Percentiles rank a stretch among this genome's conserved stretches.
Conservation (phyloP, 2,113 vertebrate genomes). For the Melanerpes aurifrons region DNA sequence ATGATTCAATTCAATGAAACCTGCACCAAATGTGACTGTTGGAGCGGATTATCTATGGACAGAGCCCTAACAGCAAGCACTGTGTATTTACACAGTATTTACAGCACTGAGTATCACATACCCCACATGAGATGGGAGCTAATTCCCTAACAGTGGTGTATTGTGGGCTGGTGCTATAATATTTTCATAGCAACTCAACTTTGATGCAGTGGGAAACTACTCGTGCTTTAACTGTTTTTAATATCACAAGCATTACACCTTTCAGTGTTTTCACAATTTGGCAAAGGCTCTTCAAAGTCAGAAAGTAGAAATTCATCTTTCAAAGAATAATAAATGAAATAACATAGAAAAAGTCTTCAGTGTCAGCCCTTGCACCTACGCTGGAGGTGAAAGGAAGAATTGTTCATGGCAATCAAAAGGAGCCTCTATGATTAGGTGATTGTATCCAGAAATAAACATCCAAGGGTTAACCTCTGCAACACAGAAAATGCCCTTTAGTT, state of each 20-base stretch:
- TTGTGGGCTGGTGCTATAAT: not conserved
- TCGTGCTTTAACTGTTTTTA: not conserved
- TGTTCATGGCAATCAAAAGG: not conserved
- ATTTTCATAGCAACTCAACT: conserved; percentile 10
- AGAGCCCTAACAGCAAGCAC: not conserved
- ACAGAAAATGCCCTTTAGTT: not conserved
- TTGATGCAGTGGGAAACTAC: not conserved
- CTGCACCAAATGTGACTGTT: conserved; percentile 20
- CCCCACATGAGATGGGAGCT: not conserved
- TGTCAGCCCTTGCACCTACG: not conserved
- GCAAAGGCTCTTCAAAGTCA: not conserved
- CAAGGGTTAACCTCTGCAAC: not conserved
- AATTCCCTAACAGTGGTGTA: not conserved
- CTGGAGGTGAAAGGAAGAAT: not conserved
- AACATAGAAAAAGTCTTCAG: not conserved
- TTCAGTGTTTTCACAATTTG: not conserved
- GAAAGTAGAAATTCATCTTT: not conserved
- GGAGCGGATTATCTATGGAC: not conserved
- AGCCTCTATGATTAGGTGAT: not conserved
- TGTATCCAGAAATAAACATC: not conserved
- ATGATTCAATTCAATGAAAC: not conserved
- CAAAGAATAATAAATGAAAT: not conserved
- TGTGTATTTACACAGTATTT: not conserved
- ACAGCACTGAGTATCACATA: not conserved
- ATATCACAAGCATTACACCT: not conserved